These are phyloP conservation scores for Hetaerina americana DNA, from an alignment of 1,140 invertebrate species.

Conservation along the genomic window DNA sequence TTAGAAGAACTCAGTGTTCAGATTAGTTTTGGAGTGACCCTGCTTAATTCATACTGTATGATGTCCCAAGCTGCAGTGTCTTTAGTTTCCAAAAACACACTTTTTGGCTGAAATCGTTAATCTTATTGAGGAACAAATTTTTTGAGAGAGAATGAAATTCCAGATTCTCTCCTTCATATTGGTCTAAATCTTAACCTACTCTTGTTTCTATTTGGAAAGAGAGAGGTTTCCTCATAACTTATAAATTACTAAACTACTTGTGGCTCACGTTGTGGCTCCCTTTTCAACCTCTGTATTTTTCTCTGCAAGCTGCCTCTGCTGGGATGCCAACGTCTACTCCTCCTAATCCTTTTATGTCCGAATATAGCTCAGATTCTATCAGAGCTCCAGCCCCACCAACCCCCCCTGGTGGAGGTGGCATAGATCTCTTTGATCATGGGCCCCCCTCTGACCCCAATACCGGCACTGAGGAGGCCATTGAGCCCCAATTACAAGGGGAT, in stretches of 20 bases:
- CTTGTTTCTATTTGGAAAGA: too few relatives aligned
- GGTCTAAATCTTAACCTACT: too few relatives aligned
- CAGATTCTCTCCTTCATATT: too few relatives aligned
- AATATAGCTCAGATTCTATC: conserved; percentile 9
- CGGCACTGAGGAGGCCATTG: conserved; percentile 35
- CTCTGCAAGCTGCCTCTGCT: conserved; percentile 23
- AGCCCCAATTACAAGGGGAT: conserved; percentile 22
- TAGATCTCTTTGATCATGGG: conserved; percentile 16
- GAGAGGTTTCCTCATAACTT: too few relatives aligned
- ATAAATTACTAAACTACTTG: too few relatives aligned
- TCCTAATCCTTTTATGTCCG: conserved; percentile 23
- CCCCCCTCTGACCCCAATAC: conserved; percentile 48
- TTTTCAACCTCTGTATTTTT: conserved; percentile 13
- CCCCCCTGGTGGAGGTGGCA: conserved; percentile 6
- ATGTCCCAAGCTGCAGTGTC: too few relatives aligned
- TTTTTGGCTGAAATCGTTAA: too few relatives aligned
- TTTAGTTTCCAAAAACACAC: too few relatives aligned
- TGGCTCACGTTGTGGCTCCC: background rate
- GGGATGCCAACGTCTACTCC: conserved; percentile 13
- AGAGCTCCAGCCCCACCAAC: background rate
- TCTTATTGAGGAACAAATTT: too few relatives aligned
- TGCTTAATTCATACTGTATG: too few relatives aligned
- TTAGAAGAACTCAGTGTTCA: too few relatives aligned
- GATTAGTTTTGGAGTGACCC: background rate
- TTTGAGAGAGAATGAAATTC: too few relatives aligned